Conservation (phyloP, 2,888 invertebrate species). For the Panorpa germanica region DNA sequence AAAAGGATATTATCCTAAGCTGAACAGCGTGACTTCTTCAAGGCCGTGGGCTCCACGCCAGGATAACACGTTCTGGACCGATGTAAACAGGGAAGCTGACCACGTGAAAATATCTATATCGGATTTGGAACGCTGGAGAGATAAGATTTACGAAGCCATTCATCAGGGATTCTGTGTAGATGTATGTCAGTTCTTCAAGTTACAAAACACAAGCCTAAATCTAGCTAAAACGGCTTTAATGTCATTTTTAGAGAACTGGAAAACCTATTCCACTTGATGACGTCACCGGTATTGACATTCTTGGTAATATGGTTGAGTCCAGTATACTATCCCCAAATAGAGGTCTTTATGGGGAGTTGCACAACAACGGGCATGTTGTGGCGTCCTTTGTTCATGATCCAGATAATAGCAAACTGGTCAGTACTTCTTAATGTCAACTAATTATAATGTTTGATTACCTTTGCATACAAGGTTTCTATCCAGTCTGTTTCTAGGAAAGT, state of each 20-base stretch:
- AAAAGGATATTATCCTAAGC: constrained; percentile 8
- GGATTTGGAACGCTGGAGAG: constrained; percentile 36
- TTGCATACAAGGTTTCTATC: no score
- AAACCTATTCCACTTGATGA: constrained; percentile 9
- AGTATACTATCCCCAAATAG: constrained; percentile 42
- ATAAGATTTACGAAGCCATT: constrained; percentile 36
- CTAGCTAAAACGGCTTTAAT: constrained; percentile 14
- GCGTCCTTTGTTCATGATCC: constrained; percentile 58
- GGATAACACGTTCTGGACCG: neutral
- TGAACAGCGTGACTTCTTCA: no score
- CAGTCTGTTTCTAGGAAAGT: no score
- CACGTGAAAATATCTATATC: constrained; percentile 29
- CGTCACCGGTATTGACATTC: constrained; percentile 35
- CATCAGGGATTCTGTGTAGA: constrained; percentile 28
- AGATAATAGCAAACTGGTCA: constrained; percentile 45
- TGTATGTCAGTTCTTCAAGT: constrained; percentile 13
- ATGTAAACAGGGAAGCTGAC: constrained; percentile 26
- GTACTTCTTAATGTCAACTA: constrained; percentile 13
- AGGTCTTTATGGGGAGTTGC: constrained; percentile 46
- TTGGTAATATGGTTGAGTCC: constrained; percentile 55
- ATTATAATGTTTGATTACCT: no score
- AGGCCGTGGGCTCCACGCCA: constrained; percentile 7
- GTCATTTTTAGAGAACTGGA: constrained; percentile 1
- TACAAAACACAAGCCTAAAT: constrained; percentile 17
- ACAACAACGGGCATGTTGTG: constrained; percentile 56